Base-by-base conservation (phyloP, 2,888 invertebrate genomes). In the Dorcus parallelipipedus region DNA sequence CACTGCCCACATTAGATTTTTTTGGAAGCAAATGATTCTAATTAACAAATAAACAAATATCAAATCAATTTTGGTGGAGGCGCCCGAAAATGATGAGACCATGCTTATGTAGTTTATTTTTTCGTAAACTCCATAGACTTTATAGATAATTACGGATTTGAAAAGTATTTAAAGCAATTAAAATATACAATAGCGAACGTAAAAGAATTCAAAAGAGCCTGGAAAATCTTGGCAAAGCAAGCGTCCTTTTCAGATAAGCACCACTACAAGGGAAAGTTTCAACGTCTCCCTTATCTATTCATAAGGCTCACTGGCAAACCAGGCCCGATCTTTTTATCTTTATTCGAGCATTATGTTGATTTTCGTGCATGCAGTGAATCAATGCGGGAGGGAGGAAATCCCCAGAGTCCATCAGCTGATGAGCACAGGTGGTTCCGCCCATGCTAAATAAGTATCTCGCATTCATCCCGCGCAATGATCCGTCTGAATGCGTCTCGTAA, bases 381-480 rank as follows among this genome's bases (percentile, higher is more conserved):
- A 45, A 45, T 23, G 45, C 9, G 9, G 14, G 14, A 23, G 45
- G 45, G 20, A 9, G 45, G 20, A 45, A 45, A 45, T 45, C 45
- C 45, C 45, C 9, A 17, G 45, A 45, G 45, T 45, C 45, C 45
- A 45, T 45, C 45, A 45, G 45, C 45, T 45, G 45, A 45, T 45
- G 45, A 45, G 45, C 45, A 23, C 45, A 45, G 45, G 45, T 45
- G 45, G 45, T 45, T 45, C 45, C 45, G 45, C 45, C 45, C 45
- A 17, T 45, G 9, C 20, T 17, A 45, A 17, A 20, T 45, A 45
- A 10, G 45, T 45, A 45, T 10, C 14, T 45, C 23, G 20, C 45
- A 10, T 45, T 23, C 45, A 45, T 45, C 45, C n/a, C 45, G 45
- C 17, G 45, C 45, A 10, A 45, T 10, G 45, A 45, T 45, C 45